Evolutionary conservation across 2,797 vertebrate genomes (phyloP).

Genomic region (Toxotes lorentzi): DNA sequence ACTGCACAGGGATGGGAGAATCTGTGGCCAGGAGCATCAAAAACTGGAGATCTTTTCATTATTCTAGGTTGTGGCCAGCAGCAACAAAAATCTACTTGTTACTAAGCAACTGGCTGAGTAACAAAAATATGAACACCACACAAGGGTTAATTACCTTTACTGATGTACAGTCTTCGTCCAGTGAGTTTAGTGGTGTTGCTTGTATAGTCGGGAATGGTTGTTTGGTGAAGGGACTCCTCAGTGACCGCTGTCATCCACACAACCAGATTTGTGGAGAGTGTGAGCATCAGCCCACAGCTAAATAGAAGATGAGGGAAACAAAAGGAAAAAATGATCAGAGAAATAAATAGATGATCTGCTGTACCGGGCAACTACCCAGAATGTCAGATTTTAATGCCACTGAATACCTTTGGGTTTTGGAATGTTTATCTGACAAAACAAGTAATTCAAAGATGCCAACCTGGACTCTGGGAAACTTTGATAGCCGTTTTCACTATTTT

Average conservation of each 20-base stretch:
- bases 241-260: conserved; percentile 94
- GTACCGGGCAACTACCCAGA: background rate
- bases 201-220: conserved; percentile 46
- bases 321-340: background rate
- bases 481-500: background rate
- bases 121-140: no score
- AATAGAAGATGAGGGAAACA: background rate
- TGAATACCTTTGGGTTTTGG: background rate
- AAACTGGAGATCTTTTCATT: no score
- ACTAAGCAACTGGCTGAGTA: no score
- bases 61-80: no score
- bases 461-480: background rate
- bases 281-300: conserved; percentile 95
- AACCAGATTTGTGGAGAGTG: conserved; percentile 91
- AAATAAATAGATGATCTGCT: background rate
- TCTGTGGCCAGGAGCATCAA: no score
- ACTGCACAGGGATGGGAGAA: no score
- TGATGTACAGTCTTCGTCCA: conserved; percentile 41
- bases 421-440: background rate
- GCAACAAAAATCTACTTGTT: no score
- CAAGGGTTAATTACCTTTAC: conserved; percentile 67
- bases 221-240: conserved; percentile 94
- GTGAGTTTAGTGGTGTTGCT: conserved; percentile 38
- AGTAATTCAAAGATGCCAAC: background rate
- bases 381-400: background rate